These are phyloP conservation scores for Trissoscelio sp. DNA, from an alignment of 2,888 invertebrate genomes.

Conservation along the genomic window DNA sequence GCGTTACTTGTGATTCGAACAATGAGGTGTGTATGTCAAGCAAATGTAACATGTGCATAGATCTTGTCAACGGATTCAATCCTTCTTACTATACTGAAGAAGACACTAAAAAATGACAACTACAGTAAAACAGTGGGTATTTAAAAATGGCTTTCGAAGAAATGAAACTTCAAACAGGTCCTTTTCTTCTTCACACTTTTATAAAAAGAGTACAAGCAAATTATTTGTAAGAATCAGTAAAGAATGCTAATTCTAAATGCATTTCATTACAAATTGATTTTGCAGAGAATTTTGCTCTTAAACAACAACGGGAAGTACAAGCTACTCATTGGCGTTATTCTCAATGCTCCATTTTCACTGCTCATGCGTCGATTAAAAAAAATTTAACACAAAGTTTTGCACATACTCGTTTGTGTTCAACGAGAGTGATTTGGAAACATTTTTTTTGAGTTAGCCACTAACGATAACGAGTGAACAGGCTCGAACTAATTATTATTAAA, in stretches of 20 bases:
- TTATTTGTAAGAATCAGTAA: not conserved
- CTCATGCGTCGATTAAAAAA: constrained; percentile 11
- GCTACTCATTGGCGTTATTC: not conserved
- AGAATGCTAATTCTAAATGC: not conserved
- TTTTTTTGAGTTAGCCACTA: no score
- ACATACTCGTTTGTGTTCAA: no score
- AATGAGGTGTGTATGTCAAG: not conserved
- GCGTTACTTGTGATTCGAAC: not conserved
- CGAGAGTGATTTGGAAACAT: no score
- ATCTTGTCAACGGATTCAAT: not conserved
- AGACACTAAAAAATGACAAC: not conserved
- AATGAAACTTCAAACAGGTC: not conserved
- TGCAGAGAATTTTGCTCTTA: not conserved
- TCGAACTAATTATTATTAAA: no score
- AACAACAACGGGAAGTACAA: not conserved
- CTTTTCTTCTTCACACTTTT: not conserved
- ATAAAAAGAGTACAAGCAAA: not conserved
- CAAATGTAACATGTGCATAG: not conserved
- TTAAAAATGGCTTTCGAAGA: not conserved
- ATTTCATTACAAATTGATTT: not conserved
- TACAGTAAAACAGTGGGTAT: not conserved
- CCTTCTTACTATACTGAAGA: not conserved
- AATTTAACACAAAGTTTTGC: constrained; percentile 5
- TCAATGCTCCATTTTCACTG: constrained; percentile 14
- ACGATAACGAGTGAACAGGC: no score